phyloP scores from a whole-genome alignment of 2,797 vertebrate genomes.

The Brachymystax lenok region DNA sequence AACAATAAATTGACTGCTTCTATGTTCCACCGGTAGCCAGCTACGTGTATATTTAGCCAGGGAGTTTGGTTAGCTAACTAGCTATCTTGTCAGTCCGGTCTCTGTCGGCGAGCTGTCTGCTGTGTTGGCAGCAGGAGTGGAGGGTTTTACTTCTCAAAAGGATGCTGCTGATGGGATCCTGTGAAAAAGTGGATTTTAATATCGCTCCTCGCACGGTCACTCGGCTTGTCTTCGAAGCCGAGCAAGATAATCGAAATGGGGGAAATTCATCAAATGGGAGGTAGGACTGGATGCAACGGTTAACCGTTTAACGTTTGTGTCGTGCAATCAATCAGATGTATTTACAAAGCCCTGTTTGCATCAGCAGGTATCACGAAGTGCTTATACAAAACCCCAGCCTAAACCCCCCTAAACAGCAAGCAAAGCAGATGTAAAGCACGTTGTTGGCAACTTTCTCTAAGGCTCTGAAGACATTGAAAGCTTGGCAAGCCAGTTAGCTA shows the following conservation, averaged over 20 bases:
- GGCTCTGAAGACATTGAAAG: background rate
- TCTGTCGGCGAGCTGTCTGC: constrained; percentile 21
- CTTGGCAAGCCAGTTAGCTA: background rate
- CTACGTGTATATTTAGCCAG: constrained; percentile 13
- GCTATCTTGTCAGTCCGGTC: constrained; percentile 16
- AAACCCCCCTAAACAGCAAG: too few relatives aligned
- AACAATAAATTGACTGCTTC: background rate
- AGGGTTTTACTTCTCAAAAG: constrained; percentile 21
- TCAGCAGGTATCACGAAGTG: too few relatives aligned
- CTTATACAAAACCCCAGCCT: too few relatives aligned
- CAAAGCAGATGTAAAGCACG: too few relatives aligned
- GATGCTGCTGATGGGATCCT: constrained; percentile 81
- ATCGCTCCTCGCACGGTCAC: constrained; percentile 70
- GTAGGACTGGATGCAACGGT: constrained; percentile 59
- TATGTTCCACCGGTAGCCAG: background rate
- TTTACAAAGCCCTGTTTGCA: background rate
- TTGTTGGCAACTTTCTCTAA: background rate
- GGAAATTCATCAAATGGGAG: constrained; percentile 80
- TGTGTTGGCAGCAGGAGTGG: constrained; percentile 31
- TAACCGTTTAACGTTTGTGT: background rate
- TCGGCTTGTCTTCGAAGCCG: constrained; percentile 76
- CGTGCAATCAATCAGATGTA: background rate
- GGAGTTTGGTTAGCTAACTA: constrained; percentile 11
- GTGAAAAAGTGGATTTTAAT: constrained; percentile 80
- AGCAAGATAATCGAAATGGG: constrained; percentile 72